Percentiles rank a stretch among this genome's conserved stretches.
Conservation (phyloP, 2,113 vertebrate species). For the Apeltes quadracus region DNA sequence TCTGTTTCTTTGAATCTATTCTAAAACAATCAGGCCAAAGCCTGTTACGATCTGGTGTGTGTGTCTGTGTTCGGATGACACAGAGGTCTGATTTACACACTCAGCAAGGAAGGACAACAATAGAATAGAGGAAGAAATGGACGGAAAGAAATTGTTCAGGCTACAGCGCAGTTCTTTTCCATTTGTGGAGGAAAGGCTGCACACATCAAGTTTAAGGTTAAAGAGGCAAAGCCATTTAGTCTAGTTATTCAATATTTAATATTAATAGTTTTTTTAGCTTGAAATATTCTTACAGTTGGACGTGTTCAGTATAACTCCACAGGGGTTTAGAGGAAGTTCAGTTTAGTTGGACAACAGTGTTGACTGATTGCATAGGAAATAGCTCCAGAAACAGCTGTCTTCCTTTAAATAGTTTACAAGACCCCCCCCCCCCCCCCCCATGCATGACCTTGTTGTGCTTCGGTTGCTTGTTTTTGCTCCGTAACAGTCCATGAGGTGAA, state of each 20-base stretch:
- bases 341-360: not conserved
- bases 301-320: not conserved
- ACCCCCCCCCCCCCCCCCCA: not conserved
- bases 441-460: slow-evolving; percentile 1
- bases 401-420: not conserved
- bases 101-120: slow-evolving; percentile 37
- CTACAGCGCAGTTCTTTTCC: not conserved
- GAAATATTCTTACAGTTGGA: no score
- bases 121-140: slow-evolving; percentile 35
- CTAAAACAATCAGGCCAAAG: slow-evolving; percentile 41
- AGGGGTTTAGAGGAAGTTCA: not conserved
- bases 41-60: slow-evolving; percentile 44
- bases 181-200: not conserved
- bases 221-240: no score
- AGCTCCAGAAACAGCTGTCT: not conserved
- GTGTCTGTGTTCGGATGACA: slow-evolving; percentile 8
- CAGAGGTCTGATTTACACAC: slow-evolving; percentile 28
- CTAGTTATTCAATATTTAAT: no score
- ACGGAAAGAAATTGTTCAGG: not conserved
- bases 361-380: not conserved
- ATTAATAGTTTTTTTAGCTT: no score
- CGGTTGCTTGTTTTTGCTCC: not conserved
- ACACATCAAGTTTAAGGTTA: not conserved
- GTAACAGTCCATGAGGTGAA: slow-evolving; percentile 3
- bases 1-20: no score